Percentiles rank a stretch among this genome's conserved stretches.
phyloP scores from a whole-genome alignment of 2,113 vertebrate genomes.

The Mesitornis unicolor region DNA sequence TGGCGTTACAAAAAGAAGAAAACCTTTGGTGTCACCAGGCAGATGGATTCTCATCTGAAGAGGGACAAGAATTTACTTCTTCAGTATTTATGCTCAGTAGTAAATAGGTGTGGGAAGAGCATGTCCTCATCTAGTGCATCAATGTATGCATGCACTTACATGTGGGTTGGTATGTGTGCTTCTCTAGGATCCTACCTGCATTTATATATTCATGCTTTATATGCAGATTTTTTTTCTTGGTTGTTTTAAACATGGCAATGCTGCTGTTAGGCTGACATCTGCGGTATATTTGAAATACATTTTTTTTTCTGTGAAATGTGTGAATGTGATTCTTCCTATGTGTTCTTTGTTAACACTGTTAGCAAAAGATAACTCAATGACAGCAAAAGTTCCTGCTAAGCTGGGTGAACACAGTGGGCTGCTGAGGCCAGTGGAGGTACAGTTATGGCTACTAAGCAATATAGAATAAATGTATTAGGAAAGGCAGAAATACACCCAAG shows the following conservation, averaged over 20 bases:
- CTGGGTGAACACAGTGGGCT: not conserved
- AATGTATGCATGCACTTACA: not conserved
- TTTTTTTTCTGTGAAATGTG: constrained; percentile 6
- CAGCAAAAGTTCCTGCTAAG: not conserved
- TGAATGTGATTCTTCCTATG: not conserved
- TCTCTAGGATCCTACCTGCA: not conserved
- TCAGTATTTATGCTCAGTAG: not conserved
- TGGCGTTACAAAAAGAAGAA: not conserved
- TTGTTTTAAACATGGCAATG: not conserved
- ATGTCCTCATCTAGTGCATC: not conserved
- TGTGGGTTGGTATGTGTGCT: not conserved
- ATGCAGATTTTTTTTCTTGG: not conserved
- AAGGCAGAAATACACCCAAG: not conserved
- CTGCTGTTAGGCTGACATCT: not conserved
- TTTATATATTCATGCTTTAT: not conserved
- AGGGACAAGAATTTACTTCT: not conserved
- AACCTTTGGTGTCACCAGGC: not conserved
- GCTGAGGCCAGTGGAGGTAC: not conserved
- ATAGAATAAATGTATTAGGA: not conserved
- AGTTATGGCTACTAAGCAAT: not conserved
- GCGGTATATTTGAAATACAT: not conserved
- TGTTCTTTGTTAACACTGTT: not conserved
- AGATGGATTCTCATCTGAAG: not conserved
- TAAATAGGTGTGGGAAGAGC: not conserved
- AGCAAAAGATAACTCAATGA: not conserved